Base-by-base conservation (phyloP, 2,113 vertebrate species). In the Centropus unirufus region DNA sequence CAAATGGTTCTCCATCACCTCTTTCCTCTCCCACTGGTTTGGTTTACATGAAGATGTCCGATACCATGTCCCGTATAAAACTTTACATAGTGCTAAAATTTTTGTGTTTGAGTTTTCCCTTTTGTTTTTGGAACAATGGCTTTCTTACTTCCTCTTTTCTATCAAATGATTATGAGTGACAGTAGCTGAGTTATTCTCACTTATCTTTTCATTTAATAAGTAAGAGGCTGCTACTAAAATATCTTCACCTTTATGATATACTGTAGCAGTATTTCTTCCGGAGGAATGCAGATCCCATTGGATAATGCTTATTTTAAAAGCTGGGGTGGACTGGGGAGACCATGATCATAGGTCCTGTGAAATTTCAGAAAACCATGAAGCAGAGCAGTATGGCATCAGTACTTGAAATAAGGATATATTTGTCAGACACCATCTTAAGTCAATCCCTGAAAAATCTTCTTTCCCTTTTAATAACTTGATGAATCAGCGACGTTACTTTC, bases 291-390 rank as follows among this genome's bases (percentile, higher is more conserved):
- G 61, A 89, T 75, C 7, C 8, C 5, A 0, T 22, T 67, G 64
- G 23, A 18, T 91, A 87, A 7, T 47, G 8, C 16, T 26, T 87
- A 36, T 70, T 82, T 82, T 78, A 92, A 78, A 81, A 92, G n/a
- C 39, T 51, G 39, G 9, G 44, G 26, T 34, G 27, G 34, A 21
- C 63, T 83, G 11, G 67, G 85, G n/a, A 78, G 78, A 44, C 51
- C 0, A 0, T 54, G 73, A 59, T 66, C n/a, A 76, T 73, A 92
- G n/a, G 30, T 76, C 30, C 46, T 57, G 1, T 62, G 81, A 59
- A 26, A 69, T 69, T 68, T 69, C 36, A 36, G 36, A 36, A 36
- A 36, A 36, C 36, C 36, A 9, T 36, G 36, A 36, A 36, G 36
- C 36, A 36, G n/a, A 36, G 36, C 36, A 36, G 36, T 36, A 36